phyloP scores from a whole-genome alignment of 1,140 invertebrate species.

The Cyphomyrmex costatus region DNA sequence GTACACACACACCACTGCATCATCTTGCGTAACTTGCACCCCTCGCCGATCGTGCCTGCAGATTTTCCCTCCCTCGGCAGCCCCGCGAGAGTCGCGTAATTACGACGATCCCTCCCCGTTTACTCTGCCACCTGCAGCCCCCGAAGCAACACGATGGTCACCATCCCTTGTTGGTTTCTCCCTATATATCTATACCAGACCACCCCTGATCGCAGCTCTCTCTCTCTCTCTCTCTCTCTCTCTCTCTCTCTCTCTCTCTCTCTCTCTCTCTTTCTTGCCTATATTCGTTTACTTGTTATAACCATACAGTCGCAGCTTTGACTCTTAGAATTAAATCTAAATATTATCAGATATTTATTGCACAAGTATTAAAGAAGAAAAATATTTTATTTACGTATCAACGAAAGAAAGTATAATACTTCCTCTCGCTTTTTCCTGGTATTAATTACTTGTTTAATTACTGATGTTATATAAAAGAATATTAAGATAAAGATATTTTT shows the following conservation, averaged over 20 bases:
- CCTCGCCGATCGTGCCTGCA: neutral
- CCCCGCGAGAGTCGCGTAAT: constrained; percentile 69
- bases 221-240: constrained; percentile 41
- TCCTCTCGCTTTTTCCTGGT: neutral
- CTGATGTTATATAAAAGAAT: neutral
- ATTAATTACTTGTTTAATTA: constrained; percentile 11
- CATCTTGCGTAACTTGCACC: constrained; percentile 23
- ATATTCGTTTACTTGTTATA: neutral
- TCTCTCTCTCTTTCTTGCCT: constrained; percentile 20
- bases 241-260: constrained; percentile 36
- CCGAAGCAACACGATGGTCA: constrained; percentile 39
- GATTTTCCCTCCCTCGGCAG: constrained; percentile 30
- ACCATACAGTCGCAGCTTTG: constrained; percentile 13
- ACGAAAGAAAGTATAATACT: neutral
- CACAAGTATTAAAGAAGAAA: neutral
- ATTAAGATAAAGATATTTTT: neutral
- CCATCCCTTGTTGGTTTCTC: constrained; percentile 23
- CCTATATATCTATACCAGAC: constrained; percentile 4
- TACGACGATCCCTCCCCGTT: constrained; percentile 56
- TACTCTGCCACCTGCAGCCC: constrained; percentile 54
- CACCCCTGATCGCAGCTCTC: constrained; percentile 23
- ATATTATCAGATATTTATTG: neutral
- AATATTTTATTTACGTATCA: neutral
- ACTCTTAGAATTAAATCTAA: constrained; percentile 32
- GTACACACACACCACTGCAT: constrained; percentile 14